Evolutionary conservation across 2,113 vertebrate species (phyloP).

Genomic region (Halcyon senegalensis): DNA sequence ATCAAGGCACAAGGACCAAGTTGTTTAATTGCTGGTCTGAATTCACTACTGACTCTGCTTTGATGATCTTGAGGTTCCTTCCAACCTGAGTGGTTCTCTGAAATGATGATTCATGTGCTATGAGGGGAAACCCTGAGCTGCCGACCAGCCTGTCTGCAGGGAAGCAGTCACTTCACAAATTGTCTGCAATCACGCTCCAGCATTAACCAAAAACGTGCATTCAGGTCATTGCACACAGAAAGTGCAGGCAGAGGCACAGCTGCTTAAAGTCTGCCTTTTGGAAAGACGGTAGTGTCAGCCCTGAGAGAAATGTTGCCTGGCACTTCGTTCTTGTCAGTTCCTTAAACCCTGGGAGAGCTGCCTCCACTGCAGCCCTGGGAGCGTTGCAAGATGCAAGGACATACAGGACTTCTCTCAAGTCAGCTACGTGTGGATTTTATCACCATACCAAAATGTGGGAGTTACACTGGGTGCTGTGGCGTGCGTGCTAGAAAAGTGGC

Average conservation of each 20-base stretch:
- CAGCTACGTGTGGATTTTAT: background rate
- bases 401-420: background rate
- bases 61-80: background rate
- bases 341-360: background rate
- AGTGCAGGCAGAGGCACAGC: background rate
- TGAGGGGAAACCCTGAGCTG: background rate
- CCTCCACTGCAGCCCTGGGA: background rate
- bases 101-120: fast-evolving
- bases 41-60: background rate
- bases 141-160: background rate
- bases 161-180: background rate
- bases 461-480: background rate
- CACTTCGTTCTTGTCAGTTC: background rate
- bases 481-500: background rate
- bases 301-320: background rate
- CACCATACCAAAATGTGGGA: background rate
- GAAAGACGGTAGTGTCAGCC: background rate
- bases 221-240: background rate
- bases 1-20: background rate
- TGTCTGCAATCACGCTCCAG: fast-evolving
- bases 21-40: background rate
- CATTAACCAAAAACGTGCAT: background rate
- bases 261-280: background rate
- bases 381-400: background rate
- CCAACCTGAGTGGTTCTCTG: background rate